Evolutionary conservation across 2,888 invertebrate genomes (phyloP).

Genomic region (Phyllotreta striolata): DNA sequence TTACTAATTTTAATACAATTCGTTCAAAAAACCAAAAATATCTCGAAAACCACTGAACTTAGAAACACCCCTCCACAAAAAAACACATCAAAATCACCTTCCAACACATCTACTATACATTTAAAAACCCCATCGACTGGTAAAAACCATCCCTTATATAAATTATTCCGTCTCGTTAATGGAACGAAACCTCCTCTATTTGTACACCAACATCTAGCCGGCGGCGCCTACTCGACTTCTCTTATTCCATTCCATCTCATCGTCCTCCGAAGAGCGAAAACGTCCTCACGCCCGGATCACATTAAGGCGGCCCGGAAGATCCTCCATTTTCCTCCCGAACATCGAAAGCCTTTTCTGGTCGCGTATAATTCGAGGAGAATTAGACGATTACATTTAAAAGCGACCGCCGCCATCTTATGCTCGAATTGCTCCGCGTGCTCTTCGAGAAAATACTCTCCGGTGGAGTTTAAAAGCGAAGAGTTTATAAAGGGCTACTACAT

Average conservation of each 20-base stretch:
- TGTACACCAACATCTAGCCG: constrained; percentile 1
- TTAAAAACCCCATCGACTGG: no score
- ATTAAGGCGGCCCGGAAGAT: constrained; percentile 15
- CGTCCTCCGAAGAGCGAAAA: constrained; percentile 14
- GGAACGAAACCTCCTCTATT: constrained; percentile 15
- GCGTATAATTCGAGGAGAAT: constrained; percentile 51
- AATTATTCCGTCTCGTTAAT: constrained; percentile 5
- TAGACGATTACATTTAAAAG: constrained; percentile 48
- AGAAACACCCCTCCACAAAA: no score
- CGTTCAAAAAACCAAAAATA: no score
- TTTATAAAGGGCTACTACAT: no score
- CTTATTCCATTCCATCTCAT: constrained; percentile 15
- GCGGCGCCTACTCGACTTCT: constrained; percentile 11
- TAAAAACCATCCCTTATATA: no score
- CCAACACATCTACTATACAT: no score
- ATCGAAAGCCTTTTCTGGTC: constrained; percentile 56
- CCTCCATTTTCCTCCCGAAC: constrained; percentile 41
- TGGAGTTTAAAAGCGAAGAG: no score
- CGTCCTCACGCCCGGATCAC: constrained; percentile 7
- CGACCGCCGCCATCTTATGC: constrained; percentile 38
- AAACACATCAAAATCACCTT: no score
- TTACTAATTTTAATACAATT: no score
- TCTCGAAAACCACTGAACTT: no score
- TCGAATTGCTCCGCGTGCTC: no score
- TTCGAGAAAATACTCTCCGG: no score